phyloP scores from a whole-genome alignment of 2,113 vertebrate species.

The Mastomys natalensis region DNA sequence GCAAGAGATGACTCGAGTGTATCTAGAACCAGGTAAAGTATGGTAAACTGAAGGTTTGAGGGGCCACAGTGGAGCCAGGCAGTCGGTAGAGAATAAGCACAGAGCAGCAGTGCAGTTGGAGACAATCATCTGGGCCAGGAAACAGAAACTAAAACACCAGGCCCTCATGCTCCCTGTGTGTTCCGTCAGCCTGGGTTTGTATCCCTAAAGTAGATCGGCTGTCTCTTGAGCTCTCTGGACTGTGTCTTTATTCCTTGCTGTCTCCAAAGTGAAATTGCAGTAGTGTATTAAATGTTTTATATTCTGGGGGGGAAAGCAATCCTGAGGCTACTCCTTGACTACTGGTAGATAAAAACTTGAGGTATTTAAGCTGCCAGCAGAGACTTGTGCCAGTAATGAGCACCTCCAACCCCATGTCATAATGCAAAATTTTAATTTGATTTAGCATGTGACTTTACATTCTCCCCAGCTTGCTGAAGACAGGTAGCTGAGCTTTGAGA shows the following conservation, averaged over 20 bases:
- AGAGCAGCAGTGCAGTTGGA: neutral
- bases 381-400: neutral
- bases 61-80: neutral
- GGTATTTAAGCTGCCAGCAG: neutral
- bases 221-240: neutral
- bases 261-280: conserved; percentile 34
- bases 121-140: neutral
- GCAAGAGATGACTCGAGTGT: neutral
- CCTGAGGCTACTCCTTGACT: neutral
- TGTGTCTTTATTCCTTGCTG: neutral
- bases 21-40: neutral
- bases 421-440: neutral
- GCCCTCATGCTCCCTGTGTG: neutral
- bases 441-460: neutral
- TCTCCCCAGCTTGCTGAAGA: neutral
- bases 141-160: neutral
- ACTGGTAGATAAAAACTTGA: neutral
- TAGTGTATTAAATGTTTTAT: neutral
- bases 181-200: neutral
- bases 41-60: neutral
- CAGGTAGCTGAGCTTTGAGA: neutral
- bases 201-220: neutral
- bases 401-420: neutral
- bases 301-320: neutral
- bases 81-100: neutral